Evolutionary conservation across 2,888 invertebrate genomes (phyloP).

Genomic region (Synergus japonicus): DNA sequence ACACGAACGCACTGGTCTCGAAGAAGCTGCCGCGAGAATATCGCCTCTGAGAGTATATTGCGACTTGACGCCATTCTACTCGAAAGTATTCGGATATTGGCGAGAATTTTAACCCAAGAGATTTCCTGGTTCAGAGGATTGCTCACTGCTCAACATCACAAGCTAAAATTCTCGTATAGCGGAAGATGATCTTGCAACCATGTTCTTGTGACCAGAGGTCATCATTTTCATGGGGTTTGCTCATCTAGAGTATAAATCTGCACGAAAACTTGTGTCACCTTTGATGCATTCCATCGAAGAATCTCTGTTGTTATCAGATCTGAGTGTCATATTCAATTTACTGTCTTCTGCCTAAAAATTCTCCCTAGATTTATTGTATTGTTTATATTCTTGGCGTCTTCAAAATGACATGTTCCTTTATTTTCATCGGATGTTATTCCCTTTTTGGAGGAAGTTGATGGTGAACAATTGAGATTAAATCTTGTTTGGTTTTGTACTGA

Average conservation of each 20-base stretch:
- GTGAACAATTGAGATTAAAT: background rate
- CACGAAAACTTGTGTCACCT: background rate
- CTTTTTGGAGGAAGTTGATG: too few relatives aligned
- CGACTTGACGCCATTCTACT: slow-evolving; percentile 11
- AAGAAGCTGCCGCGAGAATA: slow-evolving; percentile 23
- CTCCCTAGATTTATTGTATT: background rate
- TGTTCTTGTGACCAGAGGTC: background rate
- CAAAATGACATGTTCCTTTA: too few relatives aligned
- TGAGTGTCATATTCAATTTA: too few relatives aligned
- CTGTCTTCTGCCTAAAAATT: too few relatives aligned
- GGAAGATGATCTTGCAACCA: background rate
- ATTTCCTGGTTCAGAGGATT: slow-evolving; percentile 14
- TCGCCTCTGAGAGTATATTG: slow-evolving; percentile 30
- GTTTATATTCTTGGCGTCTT: background rate
- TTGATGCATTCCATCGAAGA: background rate
- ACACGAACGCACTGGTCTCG: slow-evolving; percentile 54
- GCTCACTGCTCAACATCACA: background rate
- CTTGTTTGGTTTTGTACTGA: background rate
- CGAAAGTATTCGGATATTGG: slow-evolving; percentile 34
- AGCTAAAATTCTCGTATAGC: slow-evolving; percentile 8
- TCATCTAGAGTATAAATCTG: background rate
- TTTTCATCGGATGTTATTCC: too few relatives aligned
- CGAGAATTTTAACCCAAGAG: slow-evolving; percentile 24
- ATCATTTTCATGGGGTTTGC: background rate
- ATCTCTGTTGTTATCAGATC: too few relatives aligned